Conservation (phyloP, 2,113 vertebrate genomes). For the Chionodraco myersi region DNA sequence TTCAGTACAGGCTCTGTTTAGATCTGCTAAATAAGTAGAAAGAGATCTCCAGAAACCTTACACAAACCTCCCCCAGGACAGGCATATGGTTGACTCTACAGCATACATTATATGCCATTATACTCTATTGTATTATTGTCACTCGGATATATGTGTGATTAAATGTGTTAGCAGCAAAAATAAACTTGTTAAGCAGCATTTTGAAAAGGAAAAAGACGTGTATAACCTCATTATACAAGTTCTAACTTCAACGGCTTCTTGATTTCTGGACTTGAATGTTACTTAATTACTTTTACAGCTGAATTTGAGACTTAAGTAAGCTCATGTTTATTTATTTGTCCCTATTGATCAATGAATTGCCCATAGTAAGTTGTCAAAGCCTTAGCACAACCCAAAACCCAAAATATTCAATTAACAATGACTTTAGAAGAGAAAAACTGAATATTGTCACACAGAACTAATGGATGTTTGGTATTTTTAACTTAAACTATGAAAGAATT, state of each 20-base stretch:
- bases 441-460: not conserved
- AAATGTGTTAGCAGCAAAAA: conserved; percentile 37
- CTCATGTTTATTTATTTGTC: not conserved
- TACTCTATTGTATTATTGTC: conserved; percentile 21
- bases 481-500: conserved; percentile 1
- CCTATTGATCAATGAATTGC: not conserved
- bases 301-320: not conserved
- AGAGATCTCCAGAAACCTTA: conserved; percentile 62
- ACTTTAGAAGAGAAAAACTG: not conserved
- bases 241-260: not conserved
- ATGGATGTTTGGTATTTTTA: not conserved
- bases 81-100: conserved; percentile 50
- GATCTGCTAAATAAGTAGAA: conserved; percentile 57
- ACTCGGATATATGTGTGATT: conserved; percentile 27
- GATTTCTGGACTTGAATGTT: conserved; percentile 4
- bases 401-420: not conserved
- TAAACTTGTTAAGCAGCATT: conserved; percentile 40
- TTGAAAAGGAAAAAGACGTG: conserved; percentile 23
- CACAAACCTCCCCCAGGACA: conserved; percentile 70
- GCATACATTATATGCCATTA: conserved; percentile 24
- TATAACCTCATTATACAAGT: not conserved
- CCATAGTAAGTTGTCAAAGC: not conserved
- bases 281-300: not conserved
- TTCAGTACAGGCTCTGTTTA: conserved; percentile 61
- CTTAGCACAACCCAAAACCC: not conserved